Evolutionary conservation across 2,113 vertebrate species (phyloP), one percentile per base, ranked within the genome.

Genomic region (Hippocampus comes): DNA sequence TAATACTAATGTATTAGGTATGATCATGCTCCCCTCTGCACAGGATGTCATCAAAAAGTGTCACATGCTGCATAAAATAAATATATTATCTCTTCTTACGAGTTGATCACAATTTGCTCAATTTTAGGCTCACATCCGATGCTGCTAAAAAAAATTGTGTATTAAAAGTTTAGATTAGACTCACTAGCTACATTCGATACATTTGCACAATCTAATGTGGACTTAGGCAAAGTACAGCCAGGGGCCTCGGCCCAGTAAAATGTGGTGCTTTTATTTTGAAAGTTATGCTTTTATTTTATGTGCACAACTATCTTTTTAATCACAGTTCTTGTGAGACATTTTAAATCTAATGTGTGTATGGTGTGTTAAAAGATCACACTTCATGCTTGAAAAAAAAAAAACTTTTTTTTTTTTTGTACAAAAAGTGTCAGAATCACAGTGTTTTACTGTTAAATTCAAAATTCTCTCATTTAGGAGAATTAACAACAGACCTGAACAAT

Each of bases 401-500:
- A n/a, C n/a, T n/a, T n/a, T n/a, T 25, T 84, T 84, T 77, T 20
- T 69, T 25, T 43, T 64, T 69, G 46, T 81, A 60, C 17, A 57
- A 69, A 63, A 72, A 72, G 69, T 71, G 51, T 17, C 11, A 75
- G 57, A 71, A 64, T 68, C 70, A 78, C 46, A 75, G 51, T 68
- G 78, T 72, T 77, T 71, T 46, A 12, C 15, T n/a, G 20, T 43
- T 18, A 66, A 66, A 66, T 66, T 30, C 14, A 7, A 1, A 59
- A 3, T 25, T 6, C 7, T 18, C 27, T 38, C 30, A 21, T 41
- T 41, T 21, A 5, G 5, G 15, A 15, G 18, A 63, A 30, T 20
- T 21, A 20, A 18, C 60, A 63, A 10, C 1, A 34, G 12, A 46
- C 14, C 43, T 46, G 10, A 14, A 14, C 43, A 46, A 46, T 21